A percentile compares a stretch with the other conserved stretches of the same genome.
phyloP scores from a whole-genome alignment of 2,797 vertebrate species.

The Phrynocephalus vlangalii region DNA sequence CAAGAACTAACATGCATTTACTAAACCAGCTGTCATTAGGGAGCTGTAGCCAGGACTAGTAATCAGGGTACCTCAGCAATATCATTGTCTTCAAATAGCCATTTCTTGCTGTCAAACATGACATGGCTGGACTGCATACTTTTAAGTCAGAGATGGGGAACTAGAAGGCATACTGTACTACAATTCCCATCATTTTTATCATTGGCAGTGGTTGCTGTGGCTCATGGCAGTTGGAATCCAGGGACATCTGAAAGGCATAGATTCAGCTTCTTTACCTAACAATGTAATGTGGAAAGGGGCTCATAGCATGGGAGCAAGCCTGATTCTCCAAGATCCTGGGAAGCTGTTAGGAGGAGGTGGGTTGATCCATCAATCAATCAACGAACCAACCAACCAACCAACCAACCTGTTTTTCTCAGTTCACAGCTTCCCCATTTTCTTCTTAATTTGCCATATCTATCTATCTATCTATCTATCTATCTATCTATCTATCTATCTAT shows the following conservation, averaged over 20 bases:
- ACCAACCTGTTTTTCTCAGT: too few species aligned
- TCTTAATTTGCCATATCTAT: too few species aligned
- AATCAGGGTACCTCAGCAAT: background rate
- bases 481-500: too few species aligned
- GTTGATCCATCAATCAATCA: too few species aligned
- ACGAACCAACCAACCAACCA: too few species aligned
- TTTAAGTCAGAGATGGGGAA: background rate
- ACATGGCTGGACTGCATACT: background rate
- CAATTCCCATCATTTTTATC: background rate
- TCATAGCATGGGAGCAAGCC: background rate
- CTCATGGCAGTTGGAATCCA: background rate
- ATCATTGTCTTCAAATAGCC: background rate
- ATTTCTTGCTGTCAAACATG: background rate
- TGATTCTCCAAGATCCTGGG: background rate
- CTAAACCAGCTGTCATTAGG: background rate
- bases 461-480: too few species aligned
- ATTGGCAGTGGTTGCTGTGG: background rate
- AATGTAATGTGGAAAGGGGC: background rate
- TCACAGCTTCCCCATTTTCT: too few species aligned
- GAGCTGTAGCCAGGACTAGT: background rate
- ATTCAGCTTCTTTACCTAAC: background rate
- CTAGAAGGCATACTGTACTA: background rate
- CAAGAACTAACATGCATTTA: constrained; percentile 6
- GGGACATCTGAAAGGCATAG: background rate
- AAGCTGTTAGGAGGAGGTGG: background rate